phyloP scores from a whole-genome alignment of 2,113 vertebrate species.

The Thunnus thynnus region DNA sequence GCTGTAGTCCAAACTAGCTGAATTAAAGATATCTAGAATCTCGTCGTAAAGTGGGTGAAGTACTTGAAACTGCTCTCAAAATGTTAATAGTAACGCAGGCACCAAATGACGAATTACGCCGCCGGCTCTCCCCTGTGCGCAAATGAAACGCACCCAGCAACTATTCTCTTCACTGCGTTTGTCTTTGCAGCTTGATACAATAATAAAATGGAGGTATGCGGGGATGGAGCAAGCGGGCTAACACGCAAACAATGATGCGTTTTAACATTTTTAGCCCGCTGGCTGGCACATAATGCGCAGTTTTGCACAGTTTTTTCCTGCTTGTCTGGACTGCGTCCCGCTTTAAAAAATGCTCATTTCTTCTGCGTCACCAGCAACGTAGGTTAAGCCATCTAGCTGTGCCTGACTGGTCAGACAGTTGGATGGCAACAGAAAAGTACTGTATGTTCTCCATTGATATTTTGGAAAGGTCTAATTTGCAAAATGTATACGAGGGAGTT shows the following conservation, averaged over 20 bases:
- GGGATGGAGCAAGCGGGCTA: conserved; percentile 43
- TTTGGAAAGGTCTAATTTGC: neutral
- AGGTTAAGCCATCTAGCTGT: conserved; percentile 26
- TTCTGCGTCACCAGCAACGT: conserved; percentile 76
- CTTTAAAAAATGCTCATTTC: conserved; percentile 39
- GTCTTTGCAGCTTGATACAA: conserved; percentile 57
- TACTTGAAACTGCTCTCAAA: accelerated
- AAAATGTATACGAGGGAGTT: neutral
- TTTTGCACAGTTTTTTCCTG: neutral
- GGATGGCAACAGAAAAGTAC: conserved; percentile 53
- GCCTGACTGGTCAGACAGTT: conserved; percentile 49
- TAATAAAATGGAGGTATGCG: conserved; percentile 80
- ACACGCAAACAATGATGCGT: conserved; percentile 18
- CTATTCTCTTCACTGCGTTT: conserved; percentile 73
- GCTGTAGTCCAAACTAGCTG: no score
- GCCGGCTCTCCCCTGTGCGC: neutral
- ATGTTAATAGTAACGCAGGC: accelerated
- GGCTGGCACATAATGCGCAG: conserved; percentile 23
- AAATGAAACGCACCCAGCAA: conserved; percentile 58
- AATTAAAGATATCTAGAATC: no score
- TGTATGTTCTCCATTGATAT: conserved; percentile 40
- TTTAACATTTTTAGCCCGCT: neutral
- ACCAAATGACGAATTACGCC: neutral
- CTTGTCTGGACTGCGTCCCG: conserved; percentile 29
- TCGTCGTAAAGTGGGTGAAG: no score